A percentile compares a stretch with the other conserved stretches of the same genome.
phyloP scores from a whole-genome alignment of 2,797 vertebrate species.

The Alfaro cultratus region DNA sequence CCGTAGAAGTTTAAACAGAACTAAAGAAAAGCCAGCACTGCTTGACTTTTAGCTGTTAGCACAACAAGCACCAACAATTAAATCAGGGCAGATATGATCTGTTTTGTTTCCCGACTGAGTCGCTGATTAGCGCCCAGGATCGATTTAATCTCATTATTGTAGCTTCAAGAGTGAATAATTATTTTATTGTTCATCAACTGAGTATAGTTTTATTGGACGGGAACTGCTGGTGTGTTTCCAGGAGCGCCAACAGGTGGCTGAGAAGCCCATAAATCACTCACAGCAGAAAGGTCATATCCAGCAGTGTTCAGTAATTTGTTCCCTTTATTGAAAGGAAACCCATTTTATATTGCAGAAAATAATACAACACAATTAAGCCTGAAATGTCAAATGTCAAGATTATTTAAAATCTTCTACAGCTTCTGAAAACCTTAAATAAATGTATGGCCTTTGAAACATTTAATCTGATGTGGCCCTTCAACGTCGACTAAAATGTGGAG shows the following conservation, averaged over 20 bases:
- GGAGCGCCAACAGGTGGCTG: constrained; percentile 21
- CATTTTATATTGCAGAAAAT: background rate
- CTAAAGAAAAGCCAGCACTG: background rate
- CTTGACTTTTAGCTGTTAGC: constrained; percentile 6
- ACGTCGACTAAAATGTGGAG: background rate
- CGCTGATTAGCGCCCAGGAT: background rate
- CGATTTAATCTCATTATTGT: background rate
- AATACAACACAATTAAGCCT: background rate
- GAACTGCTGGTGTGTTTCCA: constrained; percentile 18
- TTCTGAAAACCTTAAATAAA: background rate
- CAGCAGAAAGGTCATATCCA: constrained; percentile 41
- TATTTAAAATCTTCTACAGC: background rate
- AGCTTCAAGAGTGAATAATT: background rate
- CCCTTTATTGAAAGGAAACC: constrained; percentile 14
- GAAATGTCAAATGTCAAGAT: constrained; percentile 5
- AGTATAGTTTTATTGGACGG: constrained; percentile 12
- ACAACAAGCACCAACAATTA: background rate
- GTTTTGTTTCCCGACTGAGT: background rate
- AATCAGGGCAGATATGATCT: background rate
- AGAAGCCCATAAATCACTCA: constrained; percentile 30
- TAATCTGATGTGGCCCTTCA: background rate
- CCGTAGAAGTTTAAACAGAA: background rate
- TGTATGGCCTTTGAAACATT: background rate
- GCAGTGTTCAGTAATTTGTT: constrained; percentile 7
- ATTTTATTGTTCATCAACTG: constrained; percentile 10